phyloP scores from a whole-genome alignment of 1,140 invertebrate genomes.

The Capitella teleta region DNA sequence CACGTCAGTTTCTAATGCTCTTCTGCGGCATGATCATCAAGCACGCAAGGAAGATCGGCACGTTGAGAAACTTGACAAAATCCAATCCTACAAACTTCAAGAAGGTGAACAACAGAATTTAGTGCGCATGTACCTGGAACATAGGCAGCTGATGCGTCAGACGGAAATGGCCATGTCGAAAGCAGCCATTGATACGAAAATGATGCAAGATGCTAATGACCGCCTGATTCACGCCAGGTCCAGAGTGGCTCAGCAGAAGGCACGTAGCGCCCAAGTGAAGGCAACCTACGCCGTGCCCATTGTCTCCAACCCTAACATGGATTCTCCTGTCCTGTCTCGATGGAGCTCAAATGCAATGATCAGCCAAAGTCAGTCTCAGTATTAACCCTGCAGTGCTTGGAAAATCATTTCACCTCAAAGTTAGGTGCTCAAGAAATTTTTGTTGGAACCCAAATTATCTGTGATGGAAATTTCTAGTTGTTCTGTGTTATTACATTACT shows the following conservation, averaged over 20 bases:
- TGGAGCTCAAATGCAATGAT: no score
- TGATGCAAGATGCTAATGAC: constrained; percentile 34
- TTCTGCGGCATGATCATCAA: constrained; percentile 33
- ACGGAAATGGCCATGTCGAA: constrained; percentile 27
- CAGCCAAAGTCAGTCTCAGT: no score
- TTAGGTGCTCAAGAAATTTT: no score
- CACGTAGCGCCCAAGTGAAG: constrained; percentile 10
- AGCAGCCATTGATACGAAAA: constrained; percentile 26
- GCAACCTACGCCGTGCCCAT: no score
- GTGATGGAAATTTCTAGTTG: no score
- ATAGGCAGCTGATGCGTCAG: constrained; percentile 34
- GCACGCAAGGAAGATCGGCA: constrained; percentile 22
- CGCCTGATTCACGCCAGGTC: constrained; percentile 23
- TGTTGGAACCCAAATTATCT: no score
- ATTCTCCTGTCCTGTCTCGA: no score
- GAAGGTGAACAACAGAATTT: constrained; percentile 30
- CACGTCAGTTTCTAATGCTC: constrained; percentile 36
- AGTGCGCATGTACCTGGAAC: constrained; percentile 32
- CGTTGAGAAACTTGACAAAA: constrained; percentile 15
- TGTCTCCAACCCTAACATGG: no score
- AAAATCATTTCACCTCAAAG: no score
- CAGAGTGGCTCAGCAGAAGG: constrained; percentile 27
- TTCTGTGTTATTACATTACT: no score
- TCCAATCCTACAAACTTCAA: constrained; percentile 13
- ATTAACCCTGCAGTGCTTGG: no score